Percentiles rank a stretch among this genome's conserved stretches.
phyloP scores from a whole-genome alignment of 2,888 invertebrate genomes.

The Vanessa cardui region DNA sequence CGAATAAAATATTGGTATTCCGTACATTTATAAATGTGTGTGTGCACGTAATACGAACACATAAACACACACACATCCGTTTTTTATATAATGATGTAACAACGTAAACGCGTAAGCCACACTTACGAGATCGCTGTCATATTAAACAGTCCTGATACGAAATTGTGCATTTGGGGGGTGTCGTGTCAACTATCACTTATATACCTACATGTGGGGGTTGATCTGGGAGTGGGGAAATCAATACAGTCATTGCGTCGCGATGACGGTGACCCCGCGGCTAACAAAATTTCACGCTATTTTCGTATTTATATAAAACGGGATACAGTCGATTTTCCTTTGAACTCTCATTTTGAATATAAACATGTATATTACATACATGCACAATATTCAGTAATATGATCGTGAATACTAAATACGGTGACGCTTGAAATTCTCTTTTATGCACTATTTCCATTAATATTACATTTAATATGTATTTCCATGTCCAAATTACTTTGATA shows the following conservation, averaged over 20 bases:
- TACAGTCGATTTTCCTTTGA: slow-evolving; percentile 22
- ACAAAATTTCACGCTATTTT: slow-evolving; percentile 16
- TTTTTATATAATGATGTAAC: background rate
- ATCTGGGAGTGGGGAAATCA: slow-evolving; percentile 61
- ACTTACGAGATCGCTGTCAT: slow-evolving; percentile 23
- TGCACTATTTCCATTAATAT: slow-evolving; percentile 5
- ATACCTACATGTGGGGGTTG: slow-evolving; percentile 36
- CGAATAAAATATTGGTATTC: too few relatives aligned
- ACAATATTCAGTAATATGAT: slow-evolving; percentile 4
- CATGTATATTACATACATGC: background rate
- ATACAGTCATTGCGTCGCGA: slow-evolving; percentile 77
- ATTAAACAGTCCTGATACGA: slow-evolving; percentile 35
- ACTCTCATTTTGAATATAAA: background rate
- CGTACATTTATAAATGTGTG: too few relatives aligned
- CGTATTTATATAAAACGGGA: slow-evolving; percentile 13
- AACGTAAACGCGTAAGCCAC: background rate
- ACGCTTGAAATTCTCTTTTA: slow-evolving; percentile 11
- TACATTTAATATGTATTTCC: background rate
- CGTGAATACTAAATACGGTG: slow-evolving; percentile 7
- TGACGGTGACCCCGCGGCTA: slow-evolving; percentile 53
- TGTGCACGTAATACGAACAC: too few relatives aligned
- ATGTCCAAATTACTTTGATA: background rate
- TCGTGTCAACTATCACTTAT: slow-evolving; percentile 42
- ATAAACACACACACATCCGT: too few relatives aligned
- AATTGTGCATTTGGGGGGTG: slow-evolving; percentile 38